phyloP scores from a whole-genome alignment of 92 coral and sea anemone species.

The Hydrozoanthus gracilis region DNA sequence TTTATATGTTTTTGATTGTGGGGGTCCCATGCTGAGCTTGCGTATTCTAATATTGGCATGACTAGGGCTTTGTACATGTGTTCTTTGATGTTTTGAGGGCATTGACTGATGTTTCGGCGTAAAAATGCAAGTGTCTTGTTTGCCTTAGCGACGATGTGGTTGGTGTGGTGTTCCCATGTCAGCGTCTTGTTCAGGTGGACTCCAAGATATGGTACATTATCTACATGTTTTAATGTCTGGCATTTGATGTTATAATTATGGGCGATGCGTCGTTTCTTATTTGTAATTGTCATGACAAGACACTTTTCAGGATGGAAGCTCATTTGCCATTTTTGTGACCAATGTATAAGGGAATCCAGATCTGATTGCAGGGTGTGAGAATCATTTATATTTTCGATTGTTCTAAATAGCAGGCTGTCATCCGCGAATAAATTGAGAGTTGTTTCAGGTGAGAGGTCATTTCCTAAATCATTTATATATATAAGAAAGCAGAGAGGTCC shows the following conservation, averaged over 20 bases:
- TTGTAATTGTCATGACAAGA: conserved; percentile 20
- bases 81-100: conserved; percentile 26
- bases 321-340: conserved; percentile 23
- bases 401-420: conserved; percentile 19
- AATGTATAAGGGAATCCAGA: conserved; percentile 14
- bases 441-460: conserved; percentile 21
- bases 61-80: conserved; percentile 21
- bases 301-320: conserved; percentile 21
- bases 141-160: conserved; percentile 24
- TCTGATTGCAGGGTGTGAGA: conserved; percentile 17
- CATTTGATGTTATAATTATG: conserved; percentile 18
- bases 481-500: conserved; percentile 9
- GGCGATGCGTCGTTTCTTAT: conserved; percentile 1
- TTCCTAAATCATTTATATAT: conserved; percentile 10
- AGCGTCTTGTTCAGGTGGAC: conserved; percentile 21
- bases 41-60: conserved; percentile 19
- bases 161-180: conserved; percentile 21
- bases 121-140: conserved; percentile 21
- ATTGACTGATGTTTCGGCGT: conserved; percentile 22
- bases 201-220: conserved; percentile 24
- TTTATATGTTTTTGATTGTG: conserved; percentile 15
- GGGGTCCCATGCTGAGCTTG: conserved; percentile 24
- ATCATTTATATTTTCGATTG: conserved; percentile 23
- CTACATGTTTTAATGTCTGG: conserved; percentile 12
- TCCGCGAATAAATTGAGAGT: conserved; percentile 19